phyloP scores from a whole-genome alignment of 2,888 invertebrate species.

The Lasius platythorax region DNA sequence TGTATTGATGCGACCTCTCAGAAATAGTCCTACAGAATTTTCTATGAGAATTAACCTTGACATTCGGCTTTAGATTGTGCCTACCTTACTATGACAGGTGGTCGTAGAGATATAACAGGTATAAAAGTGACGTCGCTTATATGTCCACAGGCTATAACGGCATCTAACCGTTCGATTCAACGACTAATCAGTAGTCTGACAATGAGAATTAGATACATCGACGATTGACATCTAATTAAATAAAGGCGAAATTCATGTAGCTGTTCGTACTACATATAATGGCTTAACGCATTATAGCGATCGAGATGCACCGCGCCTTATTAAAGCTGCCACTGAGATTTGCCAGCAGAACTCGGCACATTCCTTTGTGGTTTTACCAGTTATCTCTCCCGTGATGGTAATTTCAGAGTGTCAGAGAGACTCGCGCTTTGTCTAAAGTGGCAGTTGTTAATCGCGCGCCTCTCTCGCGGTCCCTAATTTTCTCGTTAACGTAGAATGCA shows the following conservation, averaged over 20 bases:
- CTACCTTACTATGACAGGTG: neutral
- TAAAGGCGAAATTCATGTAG: slow-evolving; percentile 21
- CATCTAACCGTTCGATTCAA: slow-evolving; percentile 6
- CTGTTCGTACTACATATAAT: neutral
- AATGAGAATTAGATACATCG: slow-evolving; percentile 11
- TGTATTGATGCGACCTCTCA: neutral
- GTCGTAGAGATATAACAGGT: neutral
- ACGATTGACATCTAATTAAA: slow-evolving; percentile 41
- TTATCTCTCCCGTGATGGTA: slow-evolving; percentile 22
- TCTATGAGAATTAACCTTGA: slow-evolving; percentile 33
- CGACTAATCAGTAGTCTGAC: slow-evolving; percentile 18
- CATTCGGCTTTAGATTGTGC: slow-evolving; percentile 11
- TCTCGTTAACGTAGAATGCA: slow-evolving; percentile 32
- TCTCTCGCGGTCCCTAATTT: neutral
- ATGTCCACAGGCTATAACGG: slow-evolving; percentile 59
- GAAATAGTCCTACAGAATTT: slow-evolving; percentile 15
- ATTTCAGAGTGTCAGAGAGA: slow-evolving; percentile 17
- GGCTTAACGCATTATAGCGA: neutral
- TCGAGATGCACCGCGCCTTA: slow-evolving; percentile 8
- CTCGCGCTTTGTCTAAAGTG: slow-evolving; percentile 21
- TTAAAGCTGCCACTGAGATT: slow-evolving; percentile 12
- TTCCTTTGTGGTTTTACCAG: slow-evolving; percentile 24
- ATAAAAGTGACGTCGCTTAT: neutral
- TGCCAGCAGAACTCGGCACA: neutral
- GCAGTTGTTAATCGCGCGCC: slow-evolving; percentile 22